phyloP scores from a whole-genome alignment of 2,113 vertebrate genomes.

The Siphamia tubifer region DNA sequence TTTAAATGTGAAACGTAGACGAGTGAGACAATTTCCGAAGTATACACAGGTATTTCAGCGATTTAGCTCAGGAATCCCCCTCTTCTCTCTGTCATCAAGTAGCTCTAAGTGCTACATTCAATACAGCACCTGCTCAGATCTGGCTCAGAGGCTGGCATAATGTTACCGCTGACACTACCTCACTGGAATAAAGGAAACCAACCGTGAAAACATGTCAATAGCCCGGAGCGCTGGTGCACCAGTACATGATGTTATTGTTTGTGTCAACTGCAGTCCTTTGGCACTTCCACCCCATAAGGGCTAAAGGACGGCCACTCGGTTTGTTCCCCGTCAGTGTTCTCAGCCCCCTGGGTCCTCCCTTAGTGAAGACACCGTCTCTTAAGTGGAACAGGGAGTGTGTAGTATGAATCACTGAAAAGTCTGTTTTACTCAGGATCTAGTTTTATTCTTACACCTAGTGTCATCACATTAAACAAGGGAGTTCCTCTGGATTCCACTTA shows the following conservation, averaged over 20 bases:
- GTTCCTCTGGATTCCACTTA: too few relatives aligned
- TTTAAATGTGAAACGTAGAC: neutral
- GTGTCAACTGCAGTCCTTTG: neutral
- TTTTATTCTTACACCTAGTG: too few relatives aligned
- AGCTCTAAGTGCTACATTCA: neutral
- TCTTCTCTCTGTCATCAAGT: neutral
- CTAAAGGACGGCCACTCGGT: neutral
- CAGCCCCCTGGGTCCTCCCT: neutral
- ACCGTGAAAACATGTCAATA: neutral
- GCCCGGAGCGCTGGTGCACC: neutral
- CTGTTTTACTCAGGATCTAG: too few relatives aligned
- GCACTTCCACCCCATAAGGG: neutral
- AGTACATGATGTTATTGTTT: neutral
- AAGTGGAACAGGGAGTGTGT: neutral
- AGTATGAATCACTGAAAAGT: neutral
- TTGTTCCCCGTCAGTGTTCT: neutral
- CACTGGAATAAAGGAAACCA: neutral
- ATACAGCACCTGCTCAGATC: conserved; percentile 18
- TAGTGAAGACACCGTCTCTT: neutral
- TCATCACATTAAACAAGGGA: too few relatives aligned
- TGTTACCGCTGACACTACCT: neutral
- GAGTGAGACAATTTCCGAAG: neutral
- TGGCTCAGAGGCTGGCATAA: neutral
- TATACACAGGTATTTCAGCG: neutral
- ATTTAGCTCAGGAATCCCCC: conserved; percentile 8